Conservation (phyloP, 2,797 vertebrate species). For the Buphagus erythrorhynchus region DNA sequence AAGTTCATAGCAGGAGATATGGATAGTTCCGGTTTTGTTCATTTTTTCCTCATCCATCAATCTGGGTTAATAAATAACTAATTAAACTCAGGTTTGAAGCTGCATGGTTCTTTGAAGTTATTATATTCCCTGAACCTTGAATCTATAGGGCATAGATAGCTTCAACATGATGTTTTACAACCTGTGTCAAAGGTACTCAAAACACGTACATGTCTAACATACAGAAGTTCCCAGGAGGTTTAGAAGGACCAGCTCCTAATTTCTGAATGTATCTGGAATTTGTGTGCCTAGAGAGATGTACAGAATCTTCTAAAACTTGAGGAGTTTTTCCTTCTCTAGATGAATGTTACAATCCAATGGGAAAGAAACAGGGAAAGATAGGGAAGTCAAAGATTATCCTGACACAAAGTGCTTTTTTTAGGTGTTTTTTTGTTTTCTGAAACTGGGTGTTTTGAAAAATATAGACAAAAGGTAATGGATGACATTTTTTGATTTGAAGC, state of each 20-base stretch:
- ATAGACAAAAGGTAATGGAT: background rate
- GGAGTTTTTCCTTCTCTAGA: background rate
- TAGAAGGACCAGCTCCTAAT: background rate
- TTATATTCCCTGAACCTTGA: background rate
- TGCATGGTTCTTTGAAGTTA: background rate
- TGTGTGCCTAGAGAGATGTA: background rate
- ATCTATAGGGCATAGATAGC: background rate
- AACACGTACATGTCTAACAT: background rate
- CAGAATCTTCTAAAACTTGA: background rate
- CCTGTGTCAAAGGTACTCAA: background rate
- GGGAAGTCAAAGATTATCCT: background rate
- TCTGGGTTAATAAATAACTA: background rate
- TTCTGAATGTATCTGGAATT: background rate
- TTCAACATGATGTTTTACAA: background rate
- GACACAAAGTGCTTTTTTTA: accelerated
- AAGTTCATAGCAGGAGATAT: background rate
- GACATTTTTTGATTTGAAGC: background rate
- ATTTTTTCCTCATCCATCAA: background rate
- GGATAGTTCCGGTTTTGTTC: background rate
- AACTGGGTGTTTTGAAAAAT: background rate
- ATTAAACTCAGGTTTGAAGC: background rate
- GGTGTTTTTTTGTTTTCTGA: background rate
- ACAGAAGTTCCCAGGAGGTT: background rate
- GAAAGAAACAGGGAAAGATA: background rate
- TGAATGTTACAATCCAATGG: background rate